Percentiles rank a stretch among this genome's conserved stretches.
Evolutionary conservation across 2,888 invertebrate species (phyloP).

Genomic region (Volucella inflata): DNA sequence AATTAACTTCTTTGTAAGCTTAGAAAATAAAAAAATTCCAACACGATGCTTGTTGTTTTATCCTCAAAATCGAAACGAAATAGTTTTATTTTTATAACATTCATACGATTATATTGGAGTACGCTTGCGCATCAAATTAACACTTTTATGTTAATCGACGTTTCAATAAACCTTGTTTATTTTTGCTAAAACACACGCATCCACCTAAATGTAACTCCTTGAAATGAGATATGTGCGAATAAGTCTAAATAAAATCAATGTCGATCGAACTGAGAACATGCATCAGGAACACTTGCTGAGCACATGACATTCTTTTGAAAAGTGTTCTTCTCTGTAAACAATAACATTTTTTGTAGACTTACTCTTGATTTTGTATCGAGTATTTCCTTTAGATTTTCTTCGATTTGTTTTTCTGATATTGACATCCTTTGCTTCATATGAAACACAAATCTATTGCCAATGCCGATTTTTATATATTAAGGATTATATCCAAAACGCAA

Average conservation of each 20-base stretch:
- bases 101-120: background rate
- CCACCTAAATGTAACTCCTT: conserved; percentile 3
- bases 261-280: background rate
- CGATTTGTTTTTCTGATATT: conserved; percentile 80
- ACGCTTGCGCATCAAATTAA: conserved; percentile 20
- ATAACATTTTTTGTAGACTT: conserved; percentile 69
- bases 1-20: conserved; percentile 45
- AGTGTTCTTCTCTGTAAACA: background rate
- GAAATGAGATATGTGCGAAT: background rate
- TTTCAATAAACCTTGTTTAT: conserved; percentile 30
- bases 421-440: conserved; percentile 31
- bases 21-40: conserved; percentile 1
- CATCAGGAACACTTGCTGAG: background rate
- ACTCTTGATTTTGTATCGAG: conserved; percentile 81
- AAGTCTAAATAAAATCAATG: conserved; percentile 15
- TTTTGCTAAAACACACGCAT: conserved; percentile 17
- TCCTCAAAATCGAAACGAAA: conserved; percentile 36
- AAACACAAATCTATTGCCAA: too few species aligned
- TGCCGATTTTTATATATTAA: too few species aligned
- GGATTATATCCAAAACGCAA: background rate
- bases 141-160: conserved; percentile 18
- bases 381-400: conserved; percentile 80
- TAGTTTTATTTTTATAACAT: conserved; percentile 41
- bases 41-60: conserved; percentile 38
- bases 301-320: background rate